Evolutionary conservation across 2,888 invertebrate species (phyloP).

Genomic region (Heliconius charithonia): DNA sequence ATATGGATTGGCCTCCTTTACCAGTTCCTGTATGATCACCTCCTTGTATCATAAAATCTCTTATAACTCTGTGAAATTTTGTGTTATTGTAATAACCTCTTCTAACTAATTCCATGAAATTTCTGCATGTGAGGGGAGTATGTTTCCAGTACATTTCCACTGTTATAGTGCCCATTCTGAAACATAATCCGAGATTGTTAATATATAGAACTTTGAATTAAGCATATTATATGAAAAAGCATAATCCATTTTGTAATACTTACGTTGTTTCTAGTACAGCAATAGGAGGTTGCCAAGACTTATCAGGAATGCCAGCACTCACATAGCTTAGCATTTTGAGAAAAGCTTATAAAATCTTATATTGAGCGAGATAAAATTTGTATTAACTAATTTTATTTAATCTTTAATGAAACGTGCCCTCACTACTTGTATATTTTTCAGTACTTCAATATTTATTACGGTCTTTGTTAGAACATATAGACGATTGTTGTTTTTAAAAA

Average conservation of each 20-base stretch:
- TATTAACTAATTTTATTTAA: not conserved
- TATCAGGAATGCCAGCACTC: slow-evolving; percentile 91
- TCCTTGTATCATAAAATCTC: slow-evolving; percentile 96
- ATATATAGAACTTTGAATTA: not conserved
- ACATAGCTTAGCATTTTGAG: slow-evolving; percentile 76
- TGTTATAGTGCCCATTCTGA: slow-evolving; percentile 95
- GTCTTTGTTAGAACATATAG: not conserved
- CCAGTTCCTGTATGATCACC: slow-evolving; percentile 99
- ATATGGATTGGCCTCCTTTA: slow-evolving; percentile 97
- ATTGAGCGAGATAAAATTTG: not conserved
- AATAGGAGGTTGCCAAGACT: slow-evolving; percentile 94
- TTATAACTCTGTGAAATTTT: slow-evolving; percentile 97
- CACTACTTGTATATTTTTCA: not conserved
- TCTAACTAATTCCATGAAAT: slow-evolving; percentile 96
- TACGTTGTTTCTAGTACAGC: slow-evolving; percentile 93
- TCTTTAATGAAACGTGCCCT: not conserved
- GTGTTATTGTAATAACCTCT: slow-evolving; percentile 98
- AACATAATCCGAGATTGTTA: slow-evolving; percentile 44
- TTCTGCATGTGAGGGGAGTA: slow-evolving; percentile 97
- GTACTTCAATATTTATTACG: not conserved
- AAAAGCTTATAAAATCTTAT: slow-evolving; percentile 3
- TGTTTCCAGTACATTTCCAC: slow-evolving; percentile 99
- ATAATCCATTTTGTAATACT: slow-evolving; percentile 56
- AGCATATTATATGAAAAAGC: not conserved
- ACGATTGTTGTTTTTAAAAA: not conserved